Base-by-base conservation (phyloP, 2,113 vertebrate species). In the Dasypus novemcinctus region DNA sequence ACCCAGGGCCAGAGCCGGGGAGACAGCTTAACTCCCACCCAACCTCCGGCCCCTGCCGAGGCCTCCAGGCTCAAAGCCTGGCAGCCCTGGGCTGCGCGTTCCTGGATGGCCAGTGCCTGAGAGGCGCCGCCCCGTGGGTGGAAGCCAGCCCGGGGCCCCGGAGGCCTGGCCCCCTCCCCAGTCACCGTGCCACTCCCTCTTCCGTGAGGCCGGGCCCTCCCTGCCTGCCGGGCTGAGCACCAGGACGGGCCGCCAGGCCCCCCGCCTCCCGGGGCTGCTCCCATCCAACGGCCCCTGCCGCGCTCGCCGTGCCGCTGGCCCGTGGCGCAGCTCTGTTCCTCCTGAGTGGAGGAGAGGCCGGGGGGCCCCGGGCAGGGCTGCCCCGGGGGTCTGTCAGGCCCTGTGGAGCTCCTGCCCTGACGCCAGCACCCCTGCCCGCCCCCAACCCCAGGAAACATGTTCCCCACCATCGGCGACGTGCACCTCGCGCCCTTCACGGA, bases 401-500 rank as follows among this genome's bases (percentile, higher is more conserved):
- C 59, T 76, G 27, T 1, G 1, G 46, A 59, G 49, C 43, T 57
- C 36, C 82, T 21, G 3, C 49, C 31, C 94, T 98, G 87, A 97
- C 14, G 1, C 75, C 78, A 69, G 83, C 81, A 85, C 92, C 81
- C 85, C 66, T 54, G 54, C 81, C 49, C 92, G 78, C 69, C 75
- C 43, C 13, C 66, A 7, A 5, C 66, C 41, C 52, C 95, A 99
- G 99, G 99, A 97, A 99, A 99, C 97, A 99, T 99, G 99, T 99
- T 99, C 97, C 99, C 99, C 21, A 99, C 99, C 3, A 99, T 99
- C 9, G 99, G 99, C 5, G 99, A 99, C 17, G 99, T 99, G 89
- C 99, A 99, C 96, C 98, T 99, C 41, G 99, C 99, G 1, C 99
- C 99, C 29, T 99, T 99, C 98, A 99, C 99, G 79, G 99, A 99